Base-by-base conservation (phyloP, 2,113 vertebrate genomes). In the Ptychochromis oligacanthus region DNA sequence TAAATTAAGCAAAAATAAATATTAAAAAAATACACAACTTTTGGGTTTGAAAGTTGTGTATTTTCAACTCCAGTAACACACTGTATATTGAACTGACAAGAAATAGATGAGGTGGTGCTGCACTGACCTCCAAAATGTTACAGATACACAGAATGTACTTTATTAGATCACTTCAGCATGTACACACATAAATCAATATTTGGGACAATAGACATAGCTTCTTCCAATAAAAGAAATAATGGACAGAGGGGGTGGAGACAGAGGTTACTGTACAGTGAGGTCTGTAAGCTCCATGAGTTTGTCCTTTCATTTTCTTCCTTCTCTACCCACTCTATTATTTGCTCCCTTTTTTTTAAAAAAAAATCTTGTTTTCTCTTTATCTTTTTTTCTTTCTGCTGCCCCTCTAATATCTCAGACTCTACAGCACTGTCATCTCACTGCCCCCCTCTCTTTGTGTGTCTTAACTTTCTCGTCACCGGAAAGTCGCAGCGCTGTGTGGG, bases 141-240 rank as follows among this genome's bases (percentile, higher is more conserved):
- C 15, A 54, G 28, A 57, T 43, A 12, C 13, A 58, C 26, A 67
- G 26, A 78, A 82, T 24, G 31, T 5, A 52, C 38, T 55, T 81
- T 46, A 64, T 83, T 36, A 76, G 34, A 57, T 38, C 76, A 36
- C 20, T 40, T 31, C 60, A 58, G 24, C 40, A n/a, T 7, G 2
- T 24, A 28, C 46, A n/a, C 31, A 26, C 72, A 70, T 70, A 61
- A 78, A 87, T 85, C 79, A 83, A 81, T 79, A 75, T 24, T n/a
- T 72, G 65, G 46, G 10, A 89, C 61, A 70, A 79, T 26, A 70
- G 52, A 36, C 3, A 4, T 7, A 7, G 36, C 34, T 9, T 28
- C 40, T 43, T 83, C 72, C 22, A 80, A 60, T 62, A 79, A 85
- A 54, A 31, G 18, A 57, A 80, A 85, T 56, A 77, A 85, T 6